These are phyloP conservation scores for Epirrhoe alternata DNA, from an alignment of 2,888 invertebrate species.

Conservation along the genomic window DNA sequence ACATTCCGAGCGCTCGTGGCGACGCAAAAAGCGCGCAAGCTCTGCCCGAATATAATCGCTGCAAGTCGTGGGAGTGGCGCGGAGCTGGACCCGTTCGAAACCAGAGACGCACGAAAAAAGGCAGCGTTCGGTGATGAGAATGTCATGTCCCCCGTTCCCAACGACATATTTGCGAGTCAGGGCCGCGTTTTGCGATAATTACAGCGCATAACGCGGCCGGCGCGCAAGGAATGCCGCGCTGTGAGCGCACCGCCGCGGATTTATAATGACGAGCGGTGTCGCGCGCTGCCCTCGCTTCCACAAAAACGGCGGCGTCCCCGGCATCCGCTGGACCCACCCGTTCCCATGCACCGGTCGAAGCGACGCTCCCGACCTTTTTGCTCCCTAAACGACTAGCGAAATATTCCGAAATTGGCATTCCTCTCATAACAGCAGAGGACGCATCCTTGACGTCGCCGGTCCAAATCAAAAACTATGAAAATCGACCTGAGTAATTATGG, in stretches of 20 bases:
- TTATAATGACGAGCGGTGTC: constrained; percentile 81
- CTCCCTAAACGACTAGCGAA: constrained; percentile 77
- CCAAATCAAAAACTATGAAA: constrained; percentile 77
- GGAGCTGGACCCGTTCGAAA: constrained; percentile 63
- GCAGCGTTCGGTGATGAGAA: constrained; percentile 82
- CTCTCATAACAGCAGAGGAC: constrained; percentile 80
- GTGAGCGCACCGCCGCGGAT: constrained; percentile 81
- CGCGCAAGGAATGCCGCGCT: constrained; percentile 77
- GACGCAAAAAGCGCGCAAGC: constrained; percentile 69
- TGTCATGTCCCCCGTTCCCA: constrained; percentile 83
- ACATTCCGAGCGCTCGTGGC: constrained; percentile 77
- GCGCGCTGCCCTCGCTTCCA: constrained; percentile 60
- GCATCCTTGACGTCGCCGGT: constrained; percentile 68
- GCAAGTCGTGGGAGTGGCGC: constrained; percentile 76
- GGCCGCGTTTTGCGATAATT: constrained; percentile 83
- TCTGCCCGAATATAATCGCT: constrained; percentile 66
- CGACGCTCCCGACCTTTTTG: constrained; percentile 63
- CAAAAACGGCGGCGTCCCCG: constrained; percentile 70
- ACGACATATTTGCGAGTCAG: constrained; percentile 84
- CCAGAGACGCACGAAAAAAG: constrained; percentile 70
- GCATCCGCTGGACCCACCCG: constrained; percentile 72
- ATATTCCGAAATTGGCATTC: constrained; percentile 83
- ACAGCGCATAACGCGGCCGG: constrained; percentile 80
- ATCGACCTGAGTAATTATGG: constrained; percentile 72
- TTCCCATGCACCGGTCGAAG: constrained; percentile 63